A percentile compares a stretch with the other conserved stretches of the same genome.
Conservation (phyloP, 2,888 invertebrate species). For the Nymphalis polychloros region DNA sequence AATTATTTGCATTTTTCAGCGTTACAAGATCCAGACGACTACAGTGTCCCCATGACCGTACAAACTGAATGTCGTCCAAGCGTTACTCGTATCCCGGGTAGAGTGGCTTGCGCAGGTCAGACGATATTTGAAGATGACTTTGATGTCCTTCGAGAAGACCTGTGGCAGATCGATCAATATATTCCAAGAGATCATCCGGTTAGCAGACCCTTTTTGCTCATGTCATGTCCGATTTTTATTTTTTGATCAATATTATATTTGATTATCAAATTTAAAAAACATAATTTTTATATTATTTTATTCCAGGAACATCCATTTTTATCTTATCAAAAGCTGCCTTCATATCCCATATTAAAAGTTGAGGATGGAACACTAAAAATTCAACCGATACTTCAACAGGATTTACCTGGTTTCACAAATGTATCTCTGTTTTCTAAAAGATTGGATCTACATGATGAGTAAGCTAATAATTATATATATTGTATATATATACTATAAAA, state of each 20-base stretch:
- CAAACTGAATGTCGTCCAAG: conserved; percentile 50
- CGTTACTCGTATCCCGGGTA: conserved; percentile 55
- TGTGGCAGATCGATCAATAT: conserved; percentile 82
- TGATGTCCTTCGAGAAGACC: conserved; percentile 59
- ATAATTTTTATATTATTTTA: background rate
- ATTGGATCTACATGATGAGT: conserved; percentile 59
- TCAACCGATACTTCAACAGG: conserved; percentile 53
- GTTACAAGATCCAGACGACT: conserved; percentile 19
- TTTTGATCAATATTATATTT: too few species aligned
- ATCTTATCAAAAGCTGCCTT: conserved; percentile 54
- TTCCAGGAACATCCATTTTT: conserved; percentile 63
- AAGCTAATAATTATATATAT: background rate
- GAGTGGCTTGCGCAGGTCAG: conserved; percentile 68
- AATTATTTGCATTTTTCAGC: conserved; percentile 2
- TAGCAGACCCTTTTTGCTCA: conserved; percentile 35
- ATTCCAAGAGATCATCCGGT: conserved; percentile 66
- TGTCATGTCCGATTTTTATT: too few species aligned
- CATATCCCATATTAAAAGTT: conserved; percentile 49
- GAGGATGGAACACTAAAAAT: conserved; percentile 53
- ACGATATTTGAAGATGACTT: conserved; percentile 84
- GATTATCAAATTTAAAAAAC: background rate
- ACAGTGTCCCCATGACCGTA: background rate
- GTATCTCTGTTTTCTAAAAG: conserved; percentile 52
- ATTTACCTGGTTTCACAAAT: conserved; percentile 49
- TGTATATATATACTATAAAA: background rate